These are phyloP conservation scores for Hemistola chrysoprasaria DNA, from an alignment of 2,888 invertebrate species.

Conservation along the genomic window DNA sequence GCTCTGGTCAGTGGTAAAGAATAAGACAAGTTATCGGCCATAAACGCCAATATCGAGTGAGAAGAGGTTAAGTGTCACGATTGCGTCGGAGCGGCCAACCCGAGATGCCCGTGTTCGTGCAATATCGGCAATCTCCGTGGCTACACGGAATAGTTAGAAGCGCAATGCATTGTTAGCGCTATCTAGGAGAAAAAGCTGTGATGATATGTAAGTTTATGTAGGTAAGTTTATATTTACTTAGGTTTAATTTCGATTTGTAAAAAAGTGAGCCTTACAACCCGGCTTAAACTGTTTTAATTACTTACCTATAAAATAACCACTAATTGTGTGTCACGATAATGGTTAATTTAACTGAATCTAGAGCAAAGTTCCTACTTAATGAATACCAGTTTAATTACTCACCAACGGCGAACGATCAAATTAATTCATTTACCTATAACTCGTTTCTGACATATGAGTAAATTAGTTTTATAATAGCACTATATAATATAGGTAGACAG, in stretches of 20 bases:
- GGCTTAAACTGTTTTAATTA: too few species aligned
- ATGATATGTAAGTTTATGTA: too few species aligned
- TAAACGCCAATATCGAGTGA: background rate
- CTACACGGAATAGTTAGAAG: background rate
- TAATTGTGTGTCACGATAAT: too few species aligned
- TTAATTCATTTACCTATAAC: slow-evolving; percentile 10
- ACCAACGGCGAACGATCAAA: background rate
- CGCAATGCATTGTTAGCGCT: background rate
- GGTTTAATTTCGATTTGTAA: too few species aligned
- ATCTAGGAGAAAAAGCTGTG: too few species aligned
- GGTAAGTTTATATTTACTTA: too few species aligned
- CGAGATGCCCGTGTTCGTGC: slow-evolving; percentile 1
- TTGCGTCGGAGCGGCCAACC: background rate
- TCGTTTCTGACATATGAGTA: slow-evolving; percentile 4
- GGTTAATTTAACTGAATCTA: too few species aligned
- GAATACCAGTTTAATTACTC: slow-evolving; percentile 12
- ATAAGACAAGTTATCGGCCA: too few species aligned
- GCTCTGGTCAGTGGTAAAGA: too few species aligned
- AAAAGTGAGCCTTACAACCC: too few species aligned
- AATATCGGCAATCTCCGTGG: background rate
- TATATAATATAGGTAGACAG: slow-evolving; percentile 11
- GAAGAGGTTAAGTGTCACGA: background rate
- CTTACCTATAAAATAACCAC: too few species aligned
- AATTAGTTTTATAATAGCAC: slow-evolving; percentile 15
- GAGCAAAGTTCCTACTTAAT: too few species aligned